Conservation (phyloP, 2,888 invertebrate species). For the Sclerodermus sp. region DNA sequence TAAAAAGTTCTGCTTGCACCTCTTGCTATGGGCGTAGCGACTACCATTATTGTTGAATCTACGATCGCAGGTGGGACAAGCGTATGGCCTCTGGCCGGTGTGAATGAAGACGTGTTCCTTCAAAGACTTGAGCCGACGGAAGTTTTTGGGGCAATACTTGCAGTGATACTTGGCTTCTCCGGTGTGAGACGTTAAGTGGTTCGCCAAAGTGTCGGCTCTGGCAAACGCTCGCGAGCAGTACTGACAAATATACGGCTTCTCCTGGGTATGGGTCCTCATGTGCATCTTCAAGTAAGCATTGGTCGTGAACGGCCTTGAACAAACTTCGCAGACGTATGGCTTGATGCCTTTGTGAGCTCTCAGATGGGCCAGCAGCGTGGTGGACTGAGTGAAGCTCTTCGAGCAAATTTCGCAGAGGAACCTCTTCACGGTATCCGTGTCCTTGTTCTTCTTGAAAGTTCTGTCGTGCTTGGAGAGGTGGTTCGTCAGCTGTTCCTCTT, state of each 20-base stretch:
- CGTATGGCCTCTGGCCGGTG: constrained; percentile 54
- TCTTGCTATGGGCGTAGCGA: constrained; percentile 53
- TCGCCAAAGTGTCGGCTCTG: constrained; percentile 52
- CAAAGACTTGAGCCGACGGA: constrained; percentile 49
- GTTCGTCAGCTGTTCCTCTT: constrained; percentile 51
- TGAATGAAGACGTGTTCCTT: constrained; percentile 56
- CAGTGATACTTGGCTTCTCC: constrained; percentile 56
- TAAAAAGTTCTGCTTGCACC: constrained; percentile 51
- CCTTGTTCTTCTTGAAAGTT: constrained; percentile 49
- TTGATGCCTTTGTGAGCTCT: constrained; percentile 55
- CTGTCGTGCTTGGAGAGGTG: constrained; percentile 52
- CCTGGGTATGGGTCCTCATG: constrained; percentile 55
- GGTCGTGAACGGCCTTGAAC: constrained; percentile 53
- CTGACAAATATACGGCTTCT: constrained; percentile 54
- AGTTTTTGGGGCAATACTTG: constrained; percentile 54
- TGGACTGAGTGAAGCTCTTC: constrained; percentile 55
- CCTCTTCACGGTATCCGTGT: constrained; percentile 49
- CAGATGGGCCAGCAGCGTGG: constrained; percentile 52
- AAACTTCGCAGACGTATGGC: constrained; percentile 54
- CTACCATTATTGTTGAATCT: constrained; percentile 55
- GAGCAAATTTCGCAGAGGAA: constrained; percentile 55
- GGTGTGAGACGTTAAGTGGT: constrained; percentile 54
- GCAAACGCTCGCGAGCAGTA: constrained; percentile 54
- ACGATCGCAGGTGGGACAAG: constrained; percentile 54
- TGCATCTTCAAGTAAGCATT: constrained; percentile 56